Evolutionary conservation across 2,797 vertebrate genomes (phyloP), one percentile per base, ranked within the genome.

Genomic region (Ctenopoma kingsleyae): DNA sequence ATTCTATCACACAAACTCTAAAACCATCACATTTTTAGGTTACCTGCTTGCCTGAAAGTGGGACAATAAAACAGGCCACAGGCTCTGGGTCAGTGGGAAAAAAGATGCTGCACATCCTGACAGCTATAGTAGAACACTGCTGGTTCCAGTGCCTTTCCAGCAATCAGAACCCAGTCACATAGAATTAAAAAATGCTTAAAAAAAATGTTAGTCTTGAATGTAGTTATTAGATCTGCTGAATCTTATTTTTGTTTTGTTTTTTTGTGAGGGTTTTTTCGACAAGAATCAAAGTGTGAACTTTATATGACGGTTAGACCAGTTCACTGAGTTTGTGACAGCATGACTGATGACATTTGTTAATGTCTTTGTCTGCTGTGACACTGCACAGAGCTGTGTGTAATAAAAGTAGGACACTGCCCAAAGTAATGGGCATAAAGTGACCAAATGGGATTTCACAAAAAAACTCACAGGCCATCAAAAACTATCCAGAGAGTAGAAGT

Each of bases 11-110:
- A 30, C 47, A 59, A 20, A 67, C 56, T 62, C 41, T 76, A 20
- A 23, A 55, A 36, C 43, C 59, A 30, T 65, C 43, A 63, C 64
- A 59, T 48, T 83, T 81, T 82, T 60, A 76, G 71, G 55, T 84
- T 76, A 71, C 72, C 82, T 76, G 72, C 55, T 51, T 27, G 57
- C 40, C 67, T 72, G 38, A 76, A 88, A 88, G 64, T 86, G 83
- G 86, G 84, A 83, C 78, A 25, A 50, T 63, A 52, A 82, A 88
- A 75, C 44, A 77, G 78, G 76, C 80, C 78, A 84, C 77, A 78
- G 73, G 76, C 71, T 86, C 57, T 90, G 67, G 77, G 84, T 87
- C 81, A 82, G 69, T 82, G 74, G 70, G 85, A 65, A 82, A 76
- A 71, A 66, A 76, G 36, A 77, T 15, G 35, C 49, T 62, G 54